Conservation (phyloP, 2,113 vertebrate species). For the Ramphastos sulfuratus region DNA sequence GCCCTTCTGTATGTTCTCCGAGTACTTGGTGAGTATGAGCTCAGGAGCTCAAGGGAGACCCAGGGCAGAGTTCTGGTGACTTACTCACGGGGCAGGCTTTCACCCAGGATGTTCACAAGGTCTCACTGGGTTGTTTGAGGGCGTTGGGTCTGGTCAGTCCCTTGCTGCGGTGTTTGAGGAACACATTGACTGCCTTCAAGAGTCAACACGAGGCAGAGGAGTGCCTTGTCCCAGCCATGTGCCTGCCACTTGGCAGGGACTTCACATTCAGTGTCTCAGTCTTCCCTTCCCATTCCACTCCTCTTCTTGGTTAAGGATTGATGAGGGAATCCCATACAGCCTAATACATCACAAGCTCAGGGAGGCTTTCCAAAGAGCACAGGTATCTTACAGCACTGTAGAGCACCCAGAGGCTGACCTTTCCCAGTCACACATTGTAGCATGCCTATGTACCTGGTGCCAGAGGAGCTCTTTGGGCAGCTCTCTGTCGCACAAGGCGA, state of each 20-base stretch:
- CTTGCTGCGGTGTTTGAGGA: neutral
- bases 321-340: neutral
- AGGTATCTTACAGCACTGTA: neutral
- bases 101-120: neutral
- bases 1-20: slow-evolving; percentile 78
- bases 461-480: too few species aligned
- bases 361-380: neutral
- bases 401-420: neutral
- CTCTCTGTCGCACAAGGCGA: too few species aligned
- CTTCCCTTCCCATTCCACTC: neutral
- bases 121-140: neutral
- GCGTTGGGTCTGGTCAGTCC: neutral
- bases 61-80: neutral
- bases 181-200: neutral
- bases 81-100: neutral
- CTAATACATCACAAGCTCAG: neutral
- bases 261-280: neutral
- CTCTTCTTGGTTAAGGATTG: neutral
- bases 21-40: slow-evolving; percentile 74
- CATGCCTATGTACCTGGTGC: neutral
- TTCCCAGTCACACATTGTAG: neutral
- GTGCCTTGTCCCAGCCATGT: neutral
- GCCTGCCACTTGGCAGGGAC: neutral
- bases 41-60: neutral
- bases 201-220: neutral